Evolutionary conservation across 1,140 invertebrate genomes (phyloP).

Genomic region (Danaus plexippus): DNA sequence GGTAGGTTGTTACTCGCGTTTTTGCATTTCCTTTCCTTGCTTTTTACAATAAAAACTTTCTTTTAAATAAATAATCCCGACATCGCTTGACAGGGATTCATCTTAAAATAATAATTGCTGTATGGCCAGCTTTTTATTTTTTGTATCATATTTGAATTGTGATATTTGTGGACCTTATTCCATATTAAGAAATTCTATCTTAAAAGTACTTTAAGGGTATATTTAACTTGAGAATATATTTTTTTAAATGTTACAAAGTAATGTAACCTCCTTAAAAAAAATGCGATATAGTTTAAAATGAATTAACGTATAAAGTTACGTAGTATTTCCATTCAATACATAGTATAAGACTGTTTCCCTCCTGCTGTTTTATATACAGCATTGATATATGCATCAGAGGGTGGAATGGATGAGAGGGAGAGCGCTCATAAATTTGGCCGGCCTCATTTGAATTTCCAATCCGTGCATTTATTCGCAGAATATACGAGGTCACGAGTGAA

Average conservation of each 20-base stretch:
- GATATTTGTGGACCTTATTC: too few species aligned
- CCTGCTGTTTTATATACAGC: slow-evolving; percentile 9
- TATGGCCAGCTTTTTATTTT: slow-evolving; percentile 34
- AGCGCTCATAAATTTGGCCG: slow-evolving; percentile 50
- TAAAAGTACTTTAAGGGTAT: too few species aligned
- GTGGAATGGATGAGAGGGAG: slow-evolving; percentile 33
- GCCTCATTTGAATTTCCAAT: slow-evolving; percentile 65
- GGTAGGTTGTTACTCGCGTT: slow-evolving; percentile 53
- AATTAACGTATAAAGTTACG: background rate
- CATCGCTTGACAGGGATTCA: slow-evolving; percentile 64
- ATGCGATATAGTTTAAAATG: slow-evolving; percentile 1
- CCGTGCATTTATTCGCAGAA: slow-evolving; percentile 31
- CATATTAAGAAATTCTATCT: too few species aligned
- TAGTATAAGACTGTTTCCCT: background rate
- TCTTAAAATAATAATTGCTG: slow-evolving; percentile 67
- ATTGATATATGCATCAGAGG: slow-evolving; percentile 36
- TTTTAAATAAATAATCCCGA: slow-evolving; percentile 71
- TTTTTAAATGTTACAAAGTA: slow-evolving; percentile 8
- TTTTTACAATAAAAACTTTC: slow-evolving; percentile 72
- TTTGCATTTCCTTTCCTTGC: slow-evolving; percentile 68
- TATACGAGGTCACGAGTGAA: too few species aligned
- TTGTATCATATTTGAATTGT: slow-evolving; percentile 3
- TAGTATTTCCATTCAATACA: background rate
- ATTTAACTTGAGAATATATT: background rate
- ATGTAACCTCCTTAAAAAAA: too few species aligned